Conservation (phyloP, 2,113 vertebrate species). For the Perca fluviatilis region DNA sequence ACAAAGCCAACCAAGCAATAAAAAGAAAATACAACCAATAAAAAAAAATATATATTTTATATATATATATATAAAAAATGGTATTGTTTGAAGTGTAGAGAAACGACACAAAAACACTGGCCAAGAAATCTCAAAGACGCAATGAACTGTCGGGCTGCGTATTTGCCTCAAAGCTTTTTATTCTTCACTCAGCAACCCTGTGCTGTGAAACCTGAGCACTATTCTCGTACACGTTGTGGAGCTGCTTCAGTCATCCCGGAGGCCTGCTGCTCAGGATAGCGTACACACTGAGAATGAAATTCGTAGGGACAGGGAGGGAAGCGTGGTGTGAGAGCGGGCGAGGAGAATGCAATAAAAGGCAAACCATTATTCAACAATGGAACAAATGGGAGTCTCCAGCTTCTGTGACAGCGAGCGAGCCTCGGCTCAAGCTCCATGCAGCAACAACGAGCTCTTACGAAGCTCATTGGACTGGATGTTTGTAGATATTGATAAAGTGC, state of each 20-base stretch:
- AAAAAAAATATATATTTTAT: neutral
- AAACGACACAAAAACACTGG: slow-evolving; percentile 14
- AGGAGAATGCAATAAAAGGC: slow-evolving; percentile 40
- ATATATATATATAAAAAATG: too few species aligned
- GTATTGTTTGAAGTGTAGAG: slow-evolving; percentile 19
- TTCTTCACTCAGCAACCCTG: slow-evolving; percentile 27
- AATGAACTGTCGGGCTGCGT: slow-evolving; percentile 18
- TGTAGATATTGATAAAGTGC: neutral
- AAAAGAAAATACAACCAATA: slow-evolving; percentile 4
- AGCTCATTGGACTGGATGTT: slow-evolving; percentile 2
- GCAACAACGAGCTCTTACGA: slow-evolving; percentile 14
- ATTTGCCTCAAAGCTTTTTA: slow-evolving; percentile 27
- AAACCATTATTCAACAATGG: slow-evolving; percentile 33
- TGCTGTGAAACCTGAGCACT: slow-evolving; percentile 37
- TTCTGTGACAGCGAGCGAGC: slow-evolving; percentile 15
- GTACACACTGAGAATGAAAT: slow-evolving; percentile 46
- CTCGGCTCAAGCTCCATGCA: neutral
- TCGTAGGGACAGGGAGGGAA: slow-evolving; percentile 18
- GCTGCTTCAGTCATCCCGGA: slow-evolving; percentile 33
- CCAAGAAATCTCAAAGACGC: slow-evolving; percentile 10
- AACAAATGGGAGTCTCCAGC: slow-evolving; percentile 30
- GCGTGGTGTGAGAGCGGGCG: slow-evolving; percentile 17
- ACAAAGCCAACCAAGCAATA: slow-evolving; percentile 26
- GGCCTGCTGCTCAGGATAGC: slow-evolving; percentile 46
- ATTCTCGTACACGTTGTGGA: slow-evolving; percentile 17